Conservation (phyloP, 2,888 invertebrate species). For the Schrankia costaestrigalis region DNA sequence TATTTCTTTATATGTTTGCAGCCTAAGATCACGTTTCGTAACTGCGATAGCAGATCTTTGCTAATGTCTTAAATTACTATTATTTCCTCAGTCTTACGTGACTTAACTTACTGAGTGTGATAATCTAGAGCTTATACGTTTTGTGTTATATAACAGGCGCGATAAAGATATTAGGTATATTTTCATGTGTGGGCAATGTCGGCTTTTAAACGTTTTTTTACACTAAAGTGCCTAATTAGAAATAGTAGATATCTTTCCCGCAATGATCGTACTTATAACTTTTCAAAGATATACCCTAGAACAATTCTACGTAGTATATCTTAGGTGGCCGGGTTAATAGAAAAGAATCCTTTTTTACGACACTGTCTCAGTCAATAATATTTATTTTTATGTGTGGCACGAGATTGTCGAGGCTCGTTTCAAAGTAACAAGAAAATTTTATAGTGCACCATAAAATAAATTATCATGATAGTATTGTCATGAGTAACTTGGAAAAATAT, state of each 20-base stretch:
- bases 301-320: too few species aligned
- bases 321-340: slow-evolving; percentile 14
- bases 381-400: slow-evolving; percentile 18
- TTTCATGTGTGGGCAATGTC: too few species aligned
- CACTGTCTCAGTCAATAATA: slow-evolving; percentile 18
- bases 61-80: slow-evolving; percentile 30
- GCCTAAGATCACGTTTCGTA: slow-evolving; percentile 42
- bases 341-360: slow-evolving; percentile 17
- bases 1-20: slow-evolving; percentile 39
- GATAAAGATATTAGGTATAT: slow-evolving; percentile 37
- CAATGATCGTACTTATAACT: too few species aligned
- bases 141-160: slow-evolving; percentile 40
- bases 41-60: slow-evolving; percentile 33
- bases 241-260: too few species aligned
- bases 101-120: slow-evolving; percentile 30
- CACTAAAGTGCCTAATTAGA: too few species aligned
- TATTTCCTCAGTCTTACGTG: slow-evolving; percentile 38
- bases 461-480: slow-evolving; percentile 22
- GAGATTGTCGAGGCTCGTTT: slow-evolving; percentile 17
- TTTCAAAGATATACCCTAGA: too few species aligned
- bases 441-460: slow-evolving; percentile 19
- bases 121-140: slow-evolving; percentile 23
- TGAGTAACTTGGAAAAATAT: slow-evolving; percentile 29
- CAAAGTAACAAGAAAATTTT: slow-evolving; percentile 21
- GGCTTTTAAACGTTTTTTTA: too few species aligned